Evolutionary conservation across 1,140 invertebrate genomes (phyloP).

Genomic region (Caenorhabditis inopinata): DNA sequence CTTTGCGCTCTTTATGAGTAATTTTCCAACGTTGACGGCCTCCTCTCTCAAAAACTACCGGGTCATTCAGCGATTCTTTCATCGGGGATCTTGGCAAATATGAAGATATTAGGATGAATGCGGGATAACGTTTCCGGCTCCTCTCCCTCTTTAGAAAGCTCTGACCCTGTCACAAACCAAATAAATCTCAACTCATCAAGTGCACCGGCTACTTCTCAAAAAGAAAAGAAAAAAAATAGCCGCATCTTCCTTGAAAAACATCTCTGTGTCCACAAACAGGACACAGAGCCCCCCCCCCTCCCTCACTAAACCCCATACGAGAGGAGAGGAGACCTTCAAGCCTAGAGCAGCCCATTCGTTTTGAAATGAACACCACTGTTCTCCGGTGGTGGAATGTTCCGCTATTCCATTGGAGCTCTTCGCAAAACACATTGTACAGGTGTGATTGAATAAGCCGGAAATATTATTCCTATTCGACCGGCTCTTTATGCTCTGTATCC

Average conservation of each 20-base stretch:
- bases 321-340: no score
- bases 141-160: conserved; percentile 2
- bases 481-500: background rate
- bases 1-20: background rate
- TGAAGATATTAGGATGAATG: background rate
- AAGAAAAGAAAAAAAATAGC: background rate
- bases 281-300: background rate
- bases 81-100: no score
- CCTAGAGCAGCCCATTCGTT: background rate
- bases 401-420: background rate
- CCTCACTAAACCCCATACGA: no score
- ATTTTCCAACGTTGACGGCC: background rate
- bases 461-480: background rate
- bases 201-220: conserved; percentile 18
- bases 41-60: background rate
- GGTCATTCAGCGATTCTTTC: background rate
- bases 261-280: conserved; percentile 12
- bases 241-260: background rate
- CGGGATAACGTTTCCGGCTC: conserved; percentile 1
- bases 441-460: background rate
- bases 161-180: conserved; percentile 12
- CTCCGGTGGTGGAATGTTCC: background rate
- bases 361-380: conserved; percentile 28
- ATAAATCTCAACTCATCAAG: conserved; percentile 30
- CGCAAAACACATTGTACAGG: background rate